Evolutionary conservation across 2,113 vertebrate genomes (phyloP), one percentile per base, ranked within the genome.

Genomic region (Eulacestoma nigropectus): DNA sequence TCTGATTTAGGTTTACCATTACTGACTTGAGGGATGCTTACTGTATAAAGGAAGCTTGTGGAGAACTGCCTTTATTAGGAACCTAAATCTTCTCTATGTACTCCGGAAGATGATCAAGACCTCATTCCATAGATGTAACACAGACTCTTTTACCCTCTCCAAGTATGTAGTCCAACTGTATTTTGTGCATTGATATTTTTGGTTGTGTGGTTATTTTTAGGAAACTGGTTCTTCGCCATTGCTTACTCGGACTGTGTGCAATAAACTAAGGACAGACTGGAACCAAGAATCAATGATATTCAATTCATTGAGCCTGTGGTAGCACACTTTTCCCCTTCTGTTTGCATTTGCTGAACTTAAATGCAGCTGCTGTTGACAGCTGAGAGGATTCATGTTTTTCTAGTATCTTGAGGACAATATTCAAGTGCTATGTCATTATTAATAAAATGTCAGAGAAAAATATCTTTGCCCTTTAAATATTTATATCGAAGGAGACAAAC

Each of bases 381-480:
- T 87, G 57, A 82, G 42, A 73, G 13, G n/a, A 79, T 69, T 87
- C 4, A 25, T 30, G 21, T n/a, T 95, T 89, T 92, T 49, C 56
- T 41, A 27, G 18, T 64, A 33, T 64, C 49, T 56, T 79, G 32
- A 84, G 70, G 27, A 69, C 42, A 85, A 42, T 76, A 85, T 56
- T 69, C 7, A 82, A 91, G n/a, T 33, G n/a, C 18, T 69, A n/a
- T 55, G 50, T 42, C 75, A 77, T 91, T 93, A 89, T 76, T 95
- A 94, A 76, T 73, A 82, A 87, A 93, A 70, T 26, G 32, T 49
- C 56, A 94, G 49, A 72, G 53, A 87, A 94, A 95, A 83, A 62
- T 65, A 83, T 37, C 26, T 83, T 79, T 92, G 7, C 1, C n/a
- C 29, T 90, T 91, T 62, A 73, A 76, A 53, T 86, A 90, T 80